These are phyloP conservation scores for Contarinia nasturtii DNA, from an alignment of 1,140 invertebrate genomes.

Conservation along the genomic window DNA sequence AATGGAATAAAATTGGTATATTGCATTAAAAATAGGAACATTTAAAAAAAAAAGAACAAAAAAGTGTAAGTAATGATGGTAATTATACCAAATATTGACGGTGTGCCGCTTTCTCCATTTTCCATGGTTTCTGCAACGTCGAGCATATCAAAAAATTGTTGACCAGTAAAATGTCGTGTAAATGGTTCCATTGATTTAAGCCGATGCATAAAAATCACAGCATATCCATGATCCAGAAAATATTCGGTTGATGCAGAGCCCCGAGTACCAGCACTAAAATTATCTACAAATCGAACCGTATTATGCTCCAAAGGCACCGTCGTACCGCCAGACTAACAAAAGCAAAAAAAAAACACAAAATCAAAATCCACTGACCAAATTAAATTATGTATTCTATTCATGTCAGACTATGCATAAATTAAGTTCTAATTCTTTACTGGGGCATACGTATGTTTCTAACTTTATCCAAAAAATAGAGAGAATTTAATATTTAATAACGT, in stretches of 20 bases:
- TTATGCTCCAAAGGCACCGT: constrained; percentile 92
- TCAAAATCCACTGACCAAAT: background rate
- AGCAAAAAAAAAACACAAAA: constrained; percentile 10
- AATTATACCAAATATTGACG: background rate
- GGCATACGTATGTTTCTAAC: too few species aligned
- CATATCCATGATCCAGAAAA: constrained; percentile 66
- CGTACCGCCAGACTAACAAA: constrained; percentile 74
- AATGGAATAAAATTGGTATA: background rate
- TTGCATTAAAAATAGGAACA: constrained; percentile 1
- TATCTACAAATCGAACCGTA: constrained; percentile 93
- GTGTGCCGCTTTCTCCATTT: constrained; percentile 14
- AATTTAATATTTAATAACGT: too few species aligned
- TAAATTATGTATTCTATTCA: too few species aligned
- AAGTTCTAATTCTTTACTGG: too few species aligned
- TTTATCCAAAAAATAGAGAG: too few species aligned
- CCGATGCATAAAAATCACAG: constrained; percentile 61
- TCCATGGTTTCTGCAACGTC: constrained; percentile 23
- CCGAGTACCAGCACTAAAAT: constrained; percentile 91
- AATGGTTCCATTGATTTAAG: constrained; percentile 78
- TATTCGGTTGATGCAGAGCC: constrained; percentile 91
- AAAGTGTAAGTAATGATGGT: background rate
- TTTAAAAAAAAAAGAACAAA: background rate
- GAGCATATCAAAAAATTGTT: constrained; percentile 65
- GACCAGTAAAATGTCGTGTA: constrained; percentile 60
- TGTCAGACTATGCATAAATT: too few species aligned